Evolutionary conservation across 1,140 invertebrate species (phyloP).

Genomic region (Dufourea novaeangliae): DNA sequence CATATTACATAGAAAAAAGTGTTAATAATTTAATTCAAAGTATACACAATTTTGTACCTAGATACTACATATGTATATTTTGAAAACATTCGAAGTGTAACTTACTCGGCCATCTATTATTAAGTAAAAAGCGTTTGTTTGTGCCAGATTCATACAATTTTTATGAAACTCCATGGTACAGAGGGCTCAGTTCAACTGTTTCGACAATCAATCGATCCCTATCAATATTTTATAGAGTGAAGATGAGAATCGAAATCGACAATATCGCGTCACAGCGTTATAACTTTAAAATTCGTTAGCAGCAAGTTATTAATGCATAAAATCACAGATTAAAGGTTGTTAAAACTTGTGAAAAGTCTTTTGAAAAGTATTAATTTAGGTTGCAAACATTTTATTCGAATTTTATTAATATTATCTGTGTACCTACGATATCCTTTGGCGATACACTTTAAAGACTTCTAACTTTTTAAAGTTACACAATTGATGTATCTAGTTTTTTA

Average conservation of each 20-base stretch:
- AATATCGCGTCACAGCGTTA: neutral
- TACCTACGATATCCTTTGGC: too few relatives aligned
- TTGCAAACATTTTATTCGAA: too few relatives aligned
- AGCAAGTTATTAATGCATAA: neutral
- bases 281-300: neutral
- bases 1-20: too few relatives aligned
- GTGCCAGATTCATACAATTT: constrained; percentile 18
- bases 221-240: constrained; percentile 36
- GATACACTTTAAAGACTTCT: too few relatives aligned
- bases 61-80: constrained; percentile 15
- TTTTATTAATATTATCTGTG: too few relatives aligned
- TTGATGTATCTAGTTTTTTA: too few relatives aligned
- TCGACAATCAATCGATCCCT: constrained; percentile 26
- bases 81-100: neutral
- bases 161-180: constrained; percentile 9
- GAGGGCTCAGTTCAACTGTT: constrained; percentile 18
- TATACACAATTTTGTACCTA: too few relatives aligned
- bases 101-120: constrained; percentile 26
- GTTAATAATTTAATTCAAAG: too few relatives aligned
- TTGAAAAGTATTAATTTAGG: too few relatives aligned
- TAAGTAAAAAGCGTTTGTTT: constrained; percentile 11
- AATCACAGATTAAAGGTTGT: neutral
- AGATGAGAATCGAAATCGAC: neutral
- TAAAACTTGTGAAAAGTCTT: too few relatives aligned
- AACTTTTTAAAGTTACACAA: too few relatives aligned